Evolutionary conservation across 1,140 invertebrate genomes (phyloP), one percentile per base, ranked within the genome.

Genomic region (Drosophila oshimai): DNA sequence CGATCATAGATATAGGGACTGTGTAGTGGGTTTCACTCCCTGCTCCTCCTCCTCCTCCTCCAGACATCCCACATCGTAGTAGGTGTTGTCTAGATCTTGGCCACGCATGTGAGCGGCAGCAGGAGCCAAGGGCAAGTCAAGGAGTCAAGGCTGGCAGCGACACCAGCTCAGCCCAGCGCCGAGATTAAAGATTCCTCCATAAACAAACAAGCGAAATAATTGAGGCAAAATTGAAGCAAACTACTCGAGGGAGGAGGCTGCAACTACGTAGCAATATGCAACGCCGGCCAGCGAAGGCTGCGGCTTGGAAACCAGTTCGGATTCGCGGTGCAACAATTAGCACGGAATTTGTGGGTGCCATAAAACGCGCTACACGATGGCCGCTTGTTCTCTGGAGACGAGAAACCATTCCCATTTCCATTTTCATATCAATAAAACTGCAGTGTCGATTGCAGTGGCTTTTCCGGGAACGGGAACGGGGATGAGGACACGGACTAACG

Each of bases 131-230:
- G 53, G 34, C 29, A 45, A 55, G 53, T 33, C 39, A 64, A 45
- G 55, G 45, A 67, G 58, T 86, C 80, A 78, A 86, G 77, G 77
- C 74, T 81, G 60, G 50, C 45, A 46, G 78, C 78, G 67, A 83
- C 67, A 83, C 77, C 73, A 79, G 62, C 29, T 29, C 12, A 22
- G 22, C 45, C n/a, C n/a, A 64, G 62, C 54, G 55, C 26, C 29
- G 45, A 87, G 83, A 87, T 87, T 88, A 88, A 87, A 89, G 86
- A 89, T 89, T 89, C 87, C 87, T 83, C 78, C 75, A 78, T 87
- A 83, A 87, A 89, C 87, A 89, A 89, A 89, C 87, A 83, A 89
- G 87, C 81, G 74, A 86, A 89, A 83, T 89, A 89, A 89, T 89
- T 89, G 87, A 87, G 87, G 87, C 87, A 89, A 83, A 89, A 89